Evolutionary conservation across 1,140 invertebrate species (phyloP).

Genomic region (Eurosta solidaginis): DNA sequence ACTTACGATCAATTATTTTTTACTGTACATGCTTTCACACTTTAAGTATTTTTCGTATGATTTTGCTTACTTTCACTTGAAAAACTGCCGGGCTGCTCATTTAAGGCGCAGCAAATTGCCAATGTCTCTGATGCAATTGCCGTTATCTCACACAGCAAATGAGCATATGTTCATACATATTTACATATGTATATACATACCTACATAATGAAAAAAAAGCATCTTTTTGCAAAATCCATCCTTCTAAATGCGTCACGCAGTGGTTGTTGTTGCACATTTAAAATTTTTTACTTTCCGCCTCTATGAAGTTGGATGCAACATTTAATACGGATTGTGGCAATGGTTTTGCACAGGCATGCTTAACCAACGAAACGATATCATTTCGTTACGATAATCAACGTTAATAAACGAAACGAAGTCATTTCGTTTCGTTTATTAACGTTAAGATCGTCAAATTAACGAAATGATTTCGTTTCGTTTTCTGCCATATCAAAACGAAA

Average conservation of each 20-base stretch:
- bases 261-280: not conserved
- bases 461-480: too few species aligned
- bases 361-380: too few species aligned
- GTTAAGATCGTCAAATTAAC: too few species aligned
- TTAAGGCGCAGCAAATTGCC: constrained; percentile 6
- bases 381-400: too few species aligned
- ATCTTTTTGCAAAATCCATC: not conserved
- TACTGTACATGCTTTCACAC: too few species aligned
- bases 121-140: not conserved
- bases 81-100: not conserved
- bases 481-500: too few species aligned
- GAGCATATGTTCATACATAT: not conserved
- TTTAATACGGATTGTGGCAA: not conserved
- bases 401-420: too few species aligned
- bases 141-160: not conserved
- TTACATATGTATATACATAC: not conserved
- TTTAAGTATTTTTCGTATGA: not conserved
- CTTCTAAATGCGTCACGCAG: not conserved
- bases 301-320: not conserved
- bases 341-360: not conserved
- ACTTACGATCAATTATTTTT: too few species aligned
- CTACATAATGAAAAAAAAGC: not conserved
- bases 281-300: not conserved
- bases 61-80: not conserved
- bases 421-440: too few species aligned